Percentiles rank a stretch among this genome's conserved stretches.
Conservation (phyloP, 2,797 vertebrate species). For the Poeciliopsis paucimaculata region DNA sequence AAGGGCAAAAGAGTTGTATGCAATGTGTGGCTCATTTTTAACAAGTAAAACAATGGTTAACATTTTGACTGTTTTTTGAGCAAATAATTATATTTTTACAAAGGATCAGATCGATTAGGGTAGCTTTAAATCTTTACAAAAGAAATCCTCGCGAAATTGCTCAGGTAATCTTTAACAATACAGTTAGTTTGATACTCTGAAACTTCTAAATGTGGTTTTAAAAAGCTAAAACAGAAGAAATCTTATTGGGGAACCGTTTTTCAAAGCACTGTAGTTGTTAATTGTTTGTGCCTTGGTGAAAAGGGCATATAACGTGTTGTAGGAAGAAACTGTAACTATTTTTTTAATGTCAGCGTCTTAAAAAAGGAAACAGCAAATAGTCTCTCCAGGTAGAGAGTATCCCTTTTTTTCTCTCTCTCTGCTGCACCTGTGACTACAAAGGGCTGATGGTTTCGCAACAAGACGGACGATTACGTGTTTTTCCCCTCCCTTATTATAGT, state of each 20-base stretch:
- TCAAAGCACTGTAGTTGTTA: neutral
- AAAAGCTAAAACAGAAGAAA: neutral
- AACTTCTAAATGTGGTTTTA: neutral
- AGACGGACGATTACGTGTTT: constrained; percentile 53
- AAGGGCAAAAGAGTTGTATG: neutral
- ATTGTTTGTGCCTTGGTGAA: neutral
- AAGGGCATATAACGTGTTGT: neutral
- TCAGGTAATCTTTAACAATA: neutral
- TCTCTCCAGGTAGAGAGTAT: constrained; percentile 30
- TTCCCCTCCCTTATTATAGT: constrained; percentile 22
- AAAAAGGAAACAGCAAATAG: constrained; percentile 42
- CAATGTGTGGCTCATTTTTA: neutral
- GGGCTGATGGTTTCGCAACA: constrained; percentile 18
- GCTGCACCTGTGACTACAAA: constrained; percentile 64
- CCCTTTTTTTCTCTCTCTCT: constrained; percentile 40
- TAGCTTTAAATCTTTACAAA: too few species aligned
- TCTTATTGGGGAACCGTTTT: neutral
- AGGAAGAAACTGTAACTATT: constrained; percentile 29
- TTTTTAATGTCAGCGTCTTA: constrained; percentile 9
- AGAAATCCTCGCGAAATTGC: too few species aligned
- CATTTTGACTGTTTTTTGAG: neutral
- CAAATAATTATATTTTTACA: neutral
- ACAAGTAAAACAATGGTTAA: neutral
- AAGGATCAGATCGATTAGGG: neutral
- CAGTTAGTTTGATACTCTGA: neutral